Conservation (phyloP, 2,888 invertebrate species). For the Eupithecia dodoneata region DNA sequence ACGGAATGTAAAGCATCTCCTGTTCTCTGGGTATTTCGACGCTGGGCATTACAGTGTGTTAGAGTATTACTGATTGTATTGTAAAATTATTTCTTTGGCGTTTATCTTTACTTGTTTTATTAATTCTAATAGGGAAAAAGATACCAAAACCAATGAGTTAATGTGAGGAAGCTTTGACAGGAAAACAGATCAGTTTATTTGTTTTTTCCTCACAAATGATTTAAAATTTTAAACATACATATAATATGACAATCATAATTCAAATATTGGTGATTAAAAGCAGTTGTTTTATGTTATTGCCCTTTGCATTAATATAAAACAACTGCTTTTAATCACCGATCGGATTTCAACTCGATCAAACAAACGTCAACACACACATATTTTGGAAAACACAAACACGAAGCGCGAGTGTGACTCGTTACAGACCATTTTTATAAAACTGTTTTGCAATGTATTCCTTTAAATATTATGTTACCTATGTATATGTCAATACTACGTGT, state of each 20-base stretch:
- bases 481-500: neutral
- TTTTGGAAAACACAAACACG: neutral
- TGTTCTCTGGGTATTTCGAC: constrained; percentile 74
- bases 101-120: constrained; percentile 4
- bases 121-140: neutral
- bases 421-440: no score
- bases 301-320: no score
- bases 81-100: constrained; percentile 20
- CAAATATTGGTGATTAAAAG: neutral
- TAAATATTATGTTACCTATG: neutral
- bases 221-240: neutral
- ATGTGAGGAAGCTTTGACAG: neutral
- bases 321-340: neutral
- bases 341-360: neutral
- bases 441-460: no score
- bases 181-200: neutral
- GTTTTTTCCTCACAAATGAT: neutral
- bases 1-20: constrained; percentile 62
- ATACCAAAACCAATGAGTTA: neutral
- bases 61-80: constrained; percentile 57
- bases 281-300: neutral
- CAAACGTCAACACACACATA: neutral
- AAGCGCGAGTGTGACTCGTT: neutral
- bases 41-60: constrained; percentile 78
- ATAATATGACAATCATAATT: neutral